Percentiles rank a stretch among this genome's conserved stretches.
Conservation (phyloP, 2,888 invertebrate species). For the Ochropacha duplaris region DNA sequence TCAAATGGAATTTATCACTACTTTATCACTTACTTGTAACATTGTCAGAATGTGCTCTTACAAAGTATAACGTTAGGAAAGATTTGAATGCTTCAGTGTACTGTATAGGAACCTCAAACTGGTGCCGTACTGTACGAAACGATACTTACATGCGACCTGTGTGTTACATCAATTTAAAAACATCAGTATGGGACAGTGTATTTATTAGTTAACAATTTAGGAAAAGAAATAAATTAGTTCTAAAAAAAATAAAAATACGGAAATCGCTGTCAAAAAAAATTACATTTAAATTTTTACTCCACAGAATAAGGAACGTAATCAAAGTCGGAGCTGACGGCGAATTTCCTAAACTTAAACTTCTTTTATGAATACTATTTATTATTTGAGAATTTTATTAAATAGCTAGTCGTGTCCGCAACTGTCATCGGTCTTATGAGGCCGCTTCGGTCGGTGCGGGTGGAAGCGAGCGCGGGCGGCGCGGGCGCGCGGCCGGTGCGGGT, state of each 20-base stretch:
- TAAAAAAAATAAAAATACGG: neutral
- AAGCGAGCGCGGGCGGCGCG: slow-evolving; percentile 8
- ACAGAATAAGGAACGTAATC: neutral
- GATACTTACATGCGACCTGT: neutral
- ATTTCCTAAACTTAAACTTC: neutral
- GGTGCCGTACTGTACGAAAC: slow-evolving; percentile 6
- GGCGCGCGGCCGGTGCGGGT: slow-evolving; percentile 11
- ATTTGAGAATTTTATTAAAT: neutral
- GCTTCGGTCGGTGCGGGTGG: slow-evolving; percentile 10
- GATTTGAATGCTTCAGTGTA: too few relatives aligned
- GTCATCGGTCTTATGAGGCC: slow-evolving; percentile 4
- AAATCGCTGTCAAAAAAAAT: neutral
- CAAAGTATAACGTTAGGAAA: too few relatives aligned
- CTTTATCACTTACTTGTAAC: too few relatives aligned
- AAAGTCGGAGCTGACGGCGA: neutral
- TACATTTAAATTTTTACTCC: neutral
- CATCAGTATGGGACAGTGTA: neutral
- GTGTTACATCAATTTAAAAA: neutral
- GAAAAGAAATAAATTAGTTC: neutral
- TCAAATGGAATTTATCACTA: too few relatives aligned
- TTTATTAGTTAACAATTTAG: neutral
- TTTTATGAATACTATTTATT: neutral
- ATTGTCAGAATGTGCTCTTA: too few relatives aligned
- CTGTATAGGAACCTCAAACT: too few relatives aligned
- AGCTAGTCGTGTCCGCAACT: neutral